phyloP scores from a whole-genome alignment of 2,113 vertebrate genomes.

The Holacanthus passer region DNA sequence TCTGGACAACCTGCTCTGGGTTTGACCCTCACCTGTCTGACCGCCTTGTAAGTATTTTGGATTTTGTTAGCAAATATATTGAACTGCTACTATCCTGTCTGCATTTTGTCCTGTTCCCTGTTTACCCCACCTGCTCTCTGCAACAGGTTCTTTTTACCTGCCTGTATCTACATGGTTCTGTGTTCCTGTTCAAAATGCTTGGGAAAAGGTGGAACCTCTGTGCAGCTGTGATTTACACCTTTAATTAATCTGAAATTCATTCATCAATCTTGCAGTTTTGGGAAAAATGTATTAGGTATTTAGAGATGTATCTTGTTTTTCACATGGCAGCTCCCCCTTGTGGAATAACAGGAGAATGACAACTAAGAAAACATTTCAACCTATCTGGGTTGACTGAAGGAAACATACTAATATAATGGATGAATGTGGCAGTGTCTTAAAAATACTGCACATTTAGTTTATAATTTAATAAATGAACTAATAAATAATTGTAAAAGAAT shows the following conservation, averaged over 20 bases:
- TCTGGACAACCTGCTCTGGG: no score
- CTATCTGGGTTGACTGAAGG: not conserved
- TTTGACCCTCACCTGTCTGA: no score
- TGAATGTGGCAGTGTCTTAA: not conserved
- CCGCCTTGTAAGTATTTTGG: no score
- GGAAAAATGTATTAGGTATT: not conserved
- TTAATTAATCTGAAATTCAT: not conserved
- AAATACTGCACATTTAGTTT: not conserved
- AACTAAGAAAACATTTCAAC: not conserved
- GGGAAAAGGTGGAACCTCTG: not conserved
- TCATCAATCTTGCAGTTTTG: not conserved
- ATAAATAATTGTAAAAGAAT: not conserved
- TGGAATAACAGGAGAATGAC: conserved; percentile 38
- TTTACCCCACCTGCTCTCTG: no score
- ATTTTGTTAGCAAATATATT: no score
- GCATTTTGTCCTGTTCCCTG: no score
- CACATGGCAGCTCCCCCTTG: conserved; percentile 56
- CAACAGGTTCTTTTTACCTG: not conserved
- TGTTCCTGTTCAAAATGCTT: not conserved
- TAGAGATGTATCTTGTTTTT: not conserved
- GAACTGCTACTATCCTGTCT: no score
- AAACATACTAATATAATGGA: not conserved
- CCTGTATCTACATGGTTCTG: not conserved
- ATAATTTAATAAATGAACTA: not conserved
- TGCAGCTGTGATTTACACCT: not conserved